Evolutionary conservation across 2,797 vertebrate species (phyloP).

Genomic region (Avahi laniger): DNA sequence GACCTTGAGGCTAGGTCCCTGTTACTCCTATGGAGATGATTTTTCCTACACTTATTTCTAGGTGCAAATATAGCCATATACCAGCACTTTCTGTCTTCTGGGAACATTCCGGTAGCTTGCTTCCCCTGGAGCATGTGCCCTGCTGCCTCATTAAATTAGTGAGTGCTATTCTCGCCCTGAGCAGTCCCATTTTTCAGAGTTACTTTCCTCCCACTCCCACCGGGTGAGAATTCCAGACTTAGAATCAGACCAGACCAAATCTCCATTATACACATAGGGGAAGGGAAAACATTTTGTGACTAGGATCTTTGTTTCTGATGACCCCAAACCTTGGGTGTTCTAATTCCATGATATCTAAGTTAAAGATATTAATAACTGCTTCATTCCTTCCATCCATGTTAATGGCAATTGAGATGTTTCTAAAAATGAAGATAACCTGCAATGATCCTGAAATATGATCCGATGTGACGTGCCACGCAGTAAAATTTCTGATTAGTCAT

Average conservation of each 20-base stretch:
- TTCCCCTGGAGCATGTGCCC: background rate
- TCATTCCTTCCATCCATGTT: background rate
- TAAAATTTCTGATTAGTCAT: conserved; percentile 65
- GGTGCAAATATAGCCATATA: background rate
- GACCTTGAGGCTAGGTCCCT: background rate
- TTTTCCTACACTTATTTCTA: background rate
- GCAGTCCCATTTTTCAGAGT: conserved; percentile 4
- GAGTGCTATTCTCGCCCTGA: background rate
- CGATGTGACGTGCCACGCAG: background rate
- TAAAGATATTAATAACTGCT: background rate
- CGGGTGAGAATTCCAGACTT: background rate
- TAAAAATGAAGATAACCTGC: background rate
- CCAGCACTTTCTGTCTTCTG: background rate
- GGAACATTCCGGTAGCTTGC: background rate
- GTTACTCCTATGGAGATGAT: background rate
- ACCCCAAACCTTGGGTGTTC: background rate
- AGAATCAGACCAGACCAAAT: background rate
- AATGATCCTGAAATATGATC: conserved; percentile 27
- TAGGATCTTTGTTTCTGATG: background rate
- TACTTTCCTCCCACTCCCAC: background rate
- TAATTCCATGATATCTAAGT: background rate
- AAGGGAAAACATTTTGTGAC: background rate
- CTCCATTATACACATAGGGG: background rate
- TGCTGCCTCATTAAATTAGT: background rate
- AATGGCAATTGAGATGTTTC: background rate